Evolutionary conservation across 2,888 invertebrate genomes (phyloP), one percentile per base, ranked within the genome.

Genomic region (Dynastes tityus): DNA sequence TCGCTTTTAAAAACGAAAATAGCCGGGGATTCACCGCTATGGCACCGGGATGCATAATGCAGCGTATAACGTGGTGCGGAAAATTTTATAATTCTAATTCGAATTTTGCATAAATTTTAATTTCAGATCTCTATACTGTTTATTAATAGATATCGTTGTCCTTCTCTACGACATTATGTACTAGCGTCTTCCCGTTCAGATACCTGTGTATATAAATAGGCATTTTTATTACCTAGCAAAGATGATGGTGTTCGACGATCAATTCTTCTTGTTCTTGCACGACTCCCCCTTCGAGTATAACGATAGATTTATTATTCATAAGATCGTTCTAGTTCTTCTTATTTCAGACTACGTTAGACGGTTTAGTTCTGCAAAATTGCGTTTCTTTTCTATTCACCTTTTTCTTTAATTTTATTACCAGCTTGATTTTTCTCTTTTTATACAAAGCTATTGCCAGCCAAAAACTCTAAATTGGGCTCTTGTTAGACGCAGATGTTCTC

Each of bases 51-150:
- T 49, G 67, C 67, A 49, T 68, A 68, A 68, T 68, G 49, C 49
- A 68, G 16, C 45, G 67, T n/a, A 27, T 49, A 49, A 68, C 37
- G 49, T 49, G 22, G 22, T 49, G 8, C 67, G 11, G 16, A 68
- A 49, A 49, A 68, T 67, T 67, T 8, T 49, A 67, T 67, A 67
- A 67, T 65, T 65, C 40, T 16, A 40, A 65, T 68, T 49, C 49
- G 27, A 16, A 49, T 49, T 71, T 71, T 58, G 71, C 71, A 71
- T 71, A 71, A 58, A 71, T 71, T 71, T 71, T 55, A 71, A 58
- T 55, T 58, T 58, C 22, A 71, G 27, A 55, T 71, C 37, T 37
- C 6, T 40, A 32, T 29, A 16, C 40, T 40, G 61, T 29, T 13
- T 68, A 49, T 49, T 68, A 16, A 68, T 49, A 68, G 45, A 22